These are phyloP conservation scores for Gambelia wislizenii DNA, from an alignment of 2,797 vertebrate genomes.

Conservation along the genomic window DNA sequence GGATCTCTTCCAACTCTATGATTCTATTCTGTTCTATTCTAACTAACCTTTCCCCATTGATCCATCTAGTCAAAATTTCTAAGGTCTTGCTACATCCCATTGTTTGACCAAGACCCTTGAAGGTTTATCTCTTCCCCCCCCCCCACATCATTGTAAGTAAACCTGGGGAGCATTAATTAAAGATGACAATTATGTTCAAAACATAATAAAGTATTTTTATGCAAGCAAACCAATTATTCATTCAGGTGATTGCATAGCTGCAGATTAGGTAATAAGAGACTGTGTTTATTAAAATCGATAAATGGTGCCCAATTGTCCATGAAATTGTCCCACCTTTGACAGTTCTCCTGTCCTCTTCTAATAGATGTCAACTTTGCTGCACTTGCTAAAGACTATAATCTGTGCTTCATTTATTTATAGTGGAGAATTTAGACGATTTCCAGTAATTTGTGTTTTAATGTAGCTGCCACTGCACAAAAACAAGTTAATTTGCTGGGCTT, in stretches of 20 bases:
- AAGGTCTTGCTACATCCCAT: too few species aligned
- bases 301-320: not conserved
- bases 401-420: not conserved
- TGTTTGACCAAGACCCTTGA: too few species aligned
- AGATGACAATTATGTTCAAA: not conserved
- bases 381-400: not conserved
- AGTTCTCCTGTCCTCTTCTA: not conserved
- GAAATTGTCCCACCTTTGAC: not conserved
- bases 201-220: not conserved
- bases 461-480: not conserved
- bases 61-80: too few species aligned
- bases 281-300: not conserved
- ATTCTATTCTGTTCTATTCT: too few species aligned
- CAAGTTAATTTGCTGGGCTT: not conserved
- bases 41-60: too few species aligned
- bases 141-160: too few species aligned
- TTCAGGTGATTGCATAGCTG: not conserved
- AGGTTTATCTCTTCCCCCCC: too few species aligned
- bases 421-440: not conserved
- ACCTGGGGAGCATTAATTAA: not conserved
- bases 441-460: not conserved
- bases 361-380: not conserved
- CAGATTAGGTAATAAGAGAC: not conserved
- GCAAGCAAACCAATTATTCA: not conserved
- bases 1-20: too few species aligned